Evolutionary conservation across 2,113 vertebrate species (phyloP).

Genomic region (Zosterops lateralis): DNA sequence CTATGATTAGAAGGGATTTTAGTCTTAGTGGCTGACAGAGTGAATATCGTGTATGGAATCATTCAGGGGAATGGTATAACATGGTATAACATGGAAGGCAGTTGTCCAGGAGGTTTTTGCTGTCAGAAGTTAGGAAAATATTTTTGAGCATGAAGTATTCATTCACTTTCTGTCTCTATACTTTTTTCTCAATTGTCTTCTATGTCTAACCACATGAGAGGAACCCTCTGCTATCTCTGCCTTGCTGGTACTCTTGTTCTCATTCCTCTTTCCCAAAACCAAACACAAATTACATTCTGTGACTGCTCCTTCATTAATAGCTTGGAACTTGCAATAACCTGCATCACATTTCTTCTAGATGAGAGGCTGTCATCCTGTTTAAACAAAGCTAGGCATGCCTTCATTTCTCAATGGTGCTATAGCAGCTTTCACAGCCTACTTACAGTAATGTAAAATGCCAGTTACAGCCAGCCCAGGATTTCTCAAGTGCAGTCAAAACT

Average conservation of each 20-base stretch:
- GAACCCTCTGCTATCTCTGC: background rate
- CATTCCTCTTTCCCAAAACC: background rate
- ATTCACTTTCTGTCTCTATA: background rate
- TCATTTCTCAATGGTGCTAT: background rate
- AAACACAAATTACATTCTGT: background rate
- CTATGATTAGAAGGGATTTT: background rate
- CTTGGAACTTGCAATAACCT: background rate
- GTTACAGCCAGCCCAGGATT: background rate
- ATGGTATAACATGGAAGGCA: fast-evolving
- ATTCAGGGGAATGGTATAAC: background rate
- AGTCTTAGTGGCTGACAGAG: background rate
- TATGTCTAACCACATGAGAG: background rate
- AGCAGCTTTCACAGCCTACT: background rate
- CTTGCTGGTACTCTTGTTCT: background rate
- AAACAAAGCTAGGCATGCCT: background rate
- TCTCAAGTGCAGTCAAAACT: background rate
- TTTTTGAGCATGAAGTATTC: background rate
- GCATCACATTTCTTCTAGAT: background rate
- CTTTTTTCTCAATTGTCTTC: background rate
- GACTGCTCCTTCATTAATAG: background rate
- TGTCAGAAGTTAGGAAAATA: background rate
- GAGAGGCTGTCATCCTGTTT: background rate
- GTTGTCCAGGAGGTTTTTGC: background rate
- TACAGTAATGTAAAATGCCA: background rate
- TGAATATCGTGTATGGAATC: background rate